Evolutionary conservation across 2,797 vertebrate species (phyloP).

Genomic region (Miichthys miiuy): DNA sequence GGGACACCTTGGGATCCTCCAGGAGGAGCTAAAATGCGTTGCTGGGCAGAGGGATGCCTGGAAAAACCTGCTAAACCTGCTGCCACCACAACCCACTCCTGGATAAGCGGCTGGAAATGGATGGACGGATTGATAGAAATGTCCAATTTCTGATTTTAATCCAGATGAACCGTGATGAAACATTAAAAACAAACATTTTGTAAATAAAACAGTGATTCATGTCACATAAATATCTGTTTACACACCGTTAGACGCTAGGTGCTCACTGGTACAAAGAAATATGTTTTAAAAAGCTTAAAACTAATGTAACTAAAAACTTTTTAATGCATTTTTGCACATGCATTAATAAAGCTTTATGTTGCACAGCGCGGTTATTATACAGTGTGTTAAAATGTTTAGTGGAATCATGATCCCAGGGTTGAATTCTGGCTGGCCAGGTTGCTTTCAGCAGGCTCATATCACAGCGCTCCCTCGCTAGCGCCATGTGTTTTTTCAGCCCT

Average conservation of each 20-base stretch:
- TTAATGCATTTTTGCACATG: constrained; percentile 2
- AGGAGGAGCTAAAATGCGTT: no score
- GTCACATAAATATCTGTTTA: background rate
- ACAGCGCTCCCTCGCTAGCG: constrained; percentile 65
- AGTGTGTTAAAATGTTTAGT: constrained; percentile 52
- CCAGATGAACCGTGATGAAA: background rate
- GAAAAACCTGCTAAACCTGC: no score
- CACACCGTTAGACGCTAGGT: background rate
- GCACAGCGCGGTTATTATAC: constrained; percentile 44
- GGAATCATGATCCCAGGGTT: constrained; percentile 58
- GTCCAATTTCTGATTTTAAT: background rate
- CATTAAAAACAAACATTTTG: background rate
- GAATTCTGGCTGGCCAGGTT: constrained; percentile 62
- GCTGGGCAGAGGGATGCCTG: no score
- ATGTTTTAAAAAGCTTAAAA: background rate
- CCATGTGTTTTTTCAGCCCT: constrained; percentile 76
- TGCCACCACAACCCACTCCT: no score
- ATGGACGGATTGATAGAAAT: no score
- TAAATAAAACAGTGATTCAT: constrained; percentile 3
- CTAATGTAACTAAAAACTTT: background rate
- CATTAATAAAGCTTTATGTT: constrained; percentile 32
- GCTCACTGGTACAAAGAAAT: background rate
- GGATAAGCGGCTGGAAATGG: no score
- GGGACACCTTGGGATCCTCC: no score
- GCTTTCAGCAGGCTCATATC: constrained; percentile 78